These are phyloP conservation scores for Macrotus californicus DNA, from an alignment of 2,113 vertebrate species.

Conservation along the genomic window DNA sequence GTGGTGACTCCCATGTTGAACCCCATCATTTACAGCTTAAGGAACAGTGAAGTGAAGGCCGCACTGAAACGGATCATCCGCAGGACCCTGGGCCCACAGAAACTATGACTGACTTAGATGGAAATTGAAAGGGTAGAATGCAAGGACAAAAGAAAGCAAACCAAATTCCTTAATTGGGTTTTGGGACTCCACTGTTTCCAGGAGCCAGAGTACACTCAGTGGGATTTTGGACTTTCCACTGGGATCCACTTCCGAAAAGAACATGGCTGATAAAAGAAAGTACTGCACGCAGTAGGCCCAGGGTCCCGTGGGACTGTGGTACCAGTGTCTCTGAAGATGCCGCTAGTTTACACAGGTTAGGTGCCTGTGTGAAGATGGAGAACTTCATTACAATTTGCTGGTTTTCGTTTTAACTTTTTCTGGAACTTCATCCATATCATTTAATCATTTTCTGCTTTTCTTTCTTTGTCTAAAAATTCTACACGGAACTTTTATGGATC, in stretches of 20 bases:
- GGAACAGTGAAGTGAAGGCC: constrained; percentile 72
- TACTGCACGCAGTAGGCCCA: fast-evolving
- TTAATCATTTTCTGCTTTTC: background rate
- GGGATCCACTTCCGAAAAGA: background rate
- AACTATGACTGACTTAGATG: background rate
- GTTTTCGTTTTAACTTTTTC: background rate
- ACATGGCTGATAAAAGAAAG: background rate
- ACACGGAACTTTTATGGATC: background rate
- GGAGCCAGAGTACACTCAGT: background rate
- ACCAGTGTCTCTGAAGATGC: background rate
- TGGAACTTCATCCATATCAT: background rate
- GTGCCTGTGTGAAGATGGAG: background rate
- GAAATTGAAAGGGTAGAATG: background rate
- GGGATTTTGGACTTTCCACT: background rate
- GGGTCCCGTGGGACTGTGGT: background rate
- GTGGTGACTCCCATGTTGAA: constrained; percentile 74
- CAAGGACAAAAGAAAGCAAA: background rate
- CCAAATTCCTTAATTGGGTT: background rate
- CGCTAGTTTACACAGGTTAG: background rate
- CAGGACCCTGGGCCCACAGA: background rate
- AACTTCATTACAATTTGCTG: background rate
- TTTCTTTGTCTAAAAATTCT: background rate
- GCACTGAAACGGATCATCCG: constrained; percentile 36
- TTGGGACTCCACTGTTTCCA: background rate
- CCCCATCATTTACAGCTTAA: constrained; percentile 73